Conservation (phyloP, 2,797 vertebrate species). For the Amazona finschi region DNA sequence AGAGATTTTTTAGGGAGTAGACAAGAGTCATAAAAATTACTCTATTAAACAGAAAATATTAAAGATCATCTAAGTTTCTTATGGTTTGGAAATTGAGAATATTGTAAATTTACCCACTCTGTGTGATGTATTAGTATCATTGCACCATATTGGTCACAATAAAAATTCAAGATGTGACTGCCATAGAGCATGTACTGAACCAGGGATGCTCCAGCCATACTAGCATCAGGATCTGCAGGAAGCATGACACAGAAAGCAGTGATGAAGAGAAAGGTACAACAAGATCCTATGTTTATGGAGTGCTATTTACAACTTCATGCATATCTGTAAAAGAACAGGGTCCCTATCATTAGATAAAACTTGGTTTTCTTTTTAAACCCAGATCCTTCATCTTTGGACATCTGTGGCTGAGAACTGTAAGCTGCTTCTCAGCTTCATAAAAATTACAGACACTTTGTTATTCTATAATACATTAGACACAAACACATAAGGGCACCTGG, state of each 20-base stretch:
- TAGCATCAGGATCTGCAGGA: background rate
- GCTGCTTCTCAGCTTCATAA: background rate
- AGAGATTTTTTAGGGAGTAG: accelerated
- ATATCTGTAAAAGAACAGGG: background rate
- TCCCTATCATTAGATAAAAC: background rate
- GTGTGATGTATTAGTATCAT: background rate
- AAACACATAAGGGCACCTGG: background rate
- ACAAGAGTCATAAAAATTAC: background rate
- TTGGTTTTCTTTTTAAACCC: background rate
- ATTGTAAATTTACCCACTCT: background rate
- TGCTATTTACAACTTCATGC: background rate
- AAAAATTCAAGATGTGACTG: background rate
- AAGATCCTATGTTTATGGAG: background rate
- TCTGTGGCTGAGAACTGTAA: background rate
- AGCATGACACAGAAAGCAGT: background rate
- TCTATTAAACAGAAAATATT: background rate
- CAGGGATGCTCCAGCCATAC: background rate
- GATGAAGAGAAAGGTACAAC: background rate
- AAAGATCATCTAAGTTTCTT: background rate
- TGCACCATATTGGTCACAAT: background rate
- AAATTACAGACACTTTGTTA: background rate
- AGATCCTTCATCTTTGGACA: background rate
- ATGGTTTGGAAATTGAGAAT: background rate
- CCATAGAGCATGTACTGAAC: background rate
- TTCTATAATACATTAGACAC: background rate